A percentile compares a stretch with the other conserved stretches of the same genome.
Evolutionary conservation across 2,113 vertebrate genomes (phyloP).

Genomic region (Eubucco bourcierii): DNA sequence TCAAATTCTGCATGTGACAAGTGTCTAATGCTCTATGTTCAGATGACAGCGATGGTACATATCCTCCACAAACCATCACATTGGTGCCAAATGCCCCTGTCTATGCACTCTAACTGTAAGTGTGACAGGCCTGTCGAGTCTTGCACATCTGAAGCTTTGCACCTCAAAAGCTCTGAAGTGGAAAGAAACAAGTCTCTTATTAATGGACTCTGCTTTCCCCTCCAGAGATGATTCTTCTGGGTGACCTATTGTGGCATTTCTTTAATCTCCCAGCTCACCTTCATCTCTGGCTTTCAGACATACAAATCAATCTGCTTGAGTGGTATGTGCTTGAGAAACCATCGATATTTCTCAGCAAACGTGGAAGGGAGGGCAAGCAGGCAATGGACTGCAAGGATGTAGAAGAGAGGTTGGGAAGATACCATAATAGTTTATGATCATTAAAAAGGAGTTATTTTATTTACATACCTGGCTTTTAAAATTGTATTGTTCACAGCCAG

Average conservation of each 20-base stretch:
- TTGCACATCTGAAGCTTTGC: constrained; percentile 36
- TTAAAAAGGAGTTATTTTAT: neutral
- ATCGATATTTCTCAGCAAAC: neutral
- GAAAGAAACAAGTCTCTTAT: constrained; percentile 46
- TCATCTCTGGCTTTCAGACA: neutral
- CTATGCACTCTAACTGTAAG: neutral
- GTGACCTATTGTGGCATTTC: constrained; percentile 38
- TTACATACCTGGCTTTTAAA: neutral
- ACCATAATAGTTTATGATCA: neutral
- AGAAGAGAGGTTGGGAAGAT: neutral
- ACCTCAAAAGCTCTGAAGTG: constrained; percentile 40
- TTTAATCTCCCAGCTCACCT: neutral
- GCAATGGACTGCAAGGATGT: neutral
- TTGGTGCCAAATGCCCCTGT: neutral
- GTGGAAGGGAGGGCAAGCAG: neutral
- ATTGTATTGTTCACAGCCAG: neutral
- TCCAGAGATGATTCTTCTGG: constrained; percentile 48
- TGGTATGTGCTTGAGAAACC: neutral
- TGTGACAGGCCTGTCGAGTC: constrained; percentile 29
- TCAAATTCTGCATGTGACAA: neutral
- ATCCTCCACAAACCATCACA: neutral
- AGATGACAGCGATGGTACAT: neutral
- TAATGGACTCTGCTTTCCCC: constrained; percentile 40
- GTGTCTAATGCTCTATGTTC: neutral
- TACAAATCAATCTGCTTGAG: neutral